Base-by-base conservation (phyloP, 2,888 invertebrate species). In the Philhelius pedissequus region DNA sequence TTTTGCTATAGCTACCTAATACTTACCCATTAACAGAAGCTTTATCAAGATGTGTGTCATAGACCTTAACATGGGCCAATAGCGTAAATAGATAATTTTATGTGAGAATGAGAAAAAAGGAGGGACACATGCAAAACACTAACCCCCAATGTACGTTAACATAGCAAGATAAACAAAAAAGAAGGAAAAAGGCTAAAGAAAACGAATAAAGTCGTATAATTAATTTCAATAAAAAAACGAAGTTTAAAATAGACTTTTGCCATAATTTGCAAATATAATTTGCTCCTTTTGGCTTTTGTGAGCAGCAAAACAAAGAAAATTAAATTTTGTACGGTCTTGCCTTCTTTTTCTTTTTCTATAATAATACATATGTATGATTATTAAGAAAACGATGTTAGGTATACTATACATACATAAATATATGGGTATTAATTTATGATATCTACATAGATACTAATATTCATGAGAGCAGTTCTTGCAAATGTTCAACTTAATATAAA, bases 191-290 rank as follows among this genome's bases (percentile, higher is more conserved):
- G 15, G 0, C 6, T 15, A n/a, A 22, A 35, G 1, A 38, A 56
- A 18, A 11, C 3, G n/a, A 25, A 64, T n/a, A 38, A 50, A 58
- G 8, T 15, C 52, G 40, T 62, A 71, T 70, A 76, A 76, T 81
- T 75, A 81, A 81, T 75, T 81, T 70, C 35, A 58, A 40, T 40
- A 71, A 50, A 58, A 58, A 40, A 58, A 13, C 7, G 30, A 40
- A 52, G 15, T 25, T 60, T 48, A 30, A 50, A 25, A 69, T 60
- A 62, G 60, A 69, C 38, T 43, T 1, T 3, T 13, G 13, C 13
- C 35, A 43, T 35, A 58, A 78, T 62, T 74, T 80, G 74, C 73
- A 56, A 56, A 73, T 66, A 50, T 58, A 64, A 71, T 45, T 64
- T 71, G 32, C 20, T 32, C 18, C 18, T 30, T 54, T 30, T 30